Conservation (phyloP, 2,113 vertebrate species). For the Toxotes jaculatrix region DNA sequence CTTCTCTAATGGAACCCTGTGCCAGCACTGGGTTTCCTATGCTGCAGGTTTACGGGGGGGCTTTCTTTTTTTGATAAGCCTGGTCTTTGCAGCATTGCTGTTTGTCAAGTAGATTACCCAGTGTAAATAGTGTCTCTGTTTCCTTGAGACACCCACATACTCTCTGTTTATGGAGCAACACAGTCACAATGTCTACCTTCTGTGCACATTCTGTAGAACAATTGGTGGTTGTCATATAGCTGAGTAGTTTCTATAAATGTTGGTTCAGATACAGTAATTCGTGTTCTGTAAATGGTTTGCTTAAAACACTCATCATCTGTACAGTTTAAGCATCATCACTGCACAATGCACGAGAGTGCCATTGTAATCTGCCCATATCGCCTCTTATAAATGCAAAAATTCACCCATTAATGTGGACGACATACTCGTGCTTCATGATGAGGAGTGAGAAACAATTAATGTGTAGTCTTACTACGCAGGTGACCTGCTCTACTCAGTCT, state of each 20-base stretch:
- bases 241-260: neutral
- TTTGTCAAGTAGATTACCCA: constrained; percentile 30
- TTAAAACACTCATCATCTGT: neutral
- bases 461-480: too few relatives aligned
- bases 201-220: constrained; percentile 19
- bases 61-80: constrained; percentile 12
- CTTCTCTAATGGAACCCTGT: constrained; percentile 43
- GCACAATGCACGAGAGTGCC: neutral
- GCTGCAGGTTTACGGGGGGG: constrained; percentile 42
- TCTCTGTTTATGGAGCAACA: constrained; percentile 70
- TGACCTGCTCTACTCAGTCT: neutral
- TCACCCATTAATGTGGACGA: neutral
- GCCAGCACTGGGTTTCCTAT: constrained; percentile 24
- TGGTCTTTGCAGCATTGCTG: constrained; percentile 36
- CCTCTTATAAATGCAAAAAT: neutral
- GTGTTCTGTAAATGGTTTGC: neutral
- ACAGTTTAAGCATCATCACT: neutral
- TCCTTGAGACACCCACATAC: constrained; percentile 69
- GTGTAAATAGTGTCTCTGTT: constrained; percentile 58
- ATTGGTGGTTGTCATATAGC: neutral
- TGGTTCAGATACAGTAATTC: neutral
- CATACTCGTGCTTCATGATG: neutral
- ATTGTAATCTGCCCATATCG: neutral
- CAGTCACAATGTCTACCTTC: constrained; percentile 22
- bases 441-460: neutral